These are phyloP conservation scores for Bolinopsis microptera DNA, from an alignment of 37 sponge, comb jelly and placozoan species.

Conservation along the genomic window DNA sequence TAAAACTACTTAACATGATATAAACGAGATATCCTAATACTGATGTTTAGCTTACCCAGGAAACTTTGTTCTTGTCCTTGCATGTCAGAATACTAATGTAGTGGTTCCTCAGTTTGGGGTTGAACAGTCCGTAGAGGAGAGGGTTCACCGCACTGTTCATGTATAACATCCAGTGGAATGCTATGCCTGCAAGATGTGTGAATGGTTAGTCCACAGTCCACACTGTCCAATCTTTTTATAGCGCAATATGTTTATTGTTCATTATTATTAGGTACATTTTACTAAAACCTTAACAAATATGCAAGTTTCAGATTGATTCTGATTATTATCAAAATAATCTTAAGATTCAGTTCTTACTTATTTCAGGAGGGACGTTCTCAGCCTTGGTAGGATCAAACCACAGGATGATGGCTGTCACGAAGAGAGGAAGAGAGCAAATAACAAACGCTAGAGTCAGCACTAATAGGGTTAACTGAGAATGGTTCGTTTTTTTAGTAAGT, in stretches of 20 bases:
- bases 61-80: slow-evolving; percentile 30
- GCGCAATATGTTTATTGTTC: no score
- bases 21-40: no score
- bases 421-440: slow-evolving; percentile 60
- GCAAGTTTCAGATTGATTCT: no score
- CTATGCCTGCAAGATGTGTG: neutral
- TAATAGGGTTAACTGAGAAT: slow-evolving; percentile 13
- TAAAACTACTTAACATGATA: no score
- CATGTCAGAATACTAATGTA: slow-evolving; percentile 5
- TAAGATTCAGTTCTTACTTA: no score
- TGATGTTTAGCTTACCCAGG: no score
- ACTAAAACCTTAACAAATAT: no score
- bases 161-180: slow-evolving; percentile 63
- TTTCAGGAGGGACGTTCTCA: neutral
- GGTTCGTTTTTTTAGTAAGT: neutral
- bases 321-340: no score
- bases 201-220: no score
- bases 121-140: slow-evolving; percentile 49
- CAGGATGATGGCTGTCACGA: slow-evolving; percentile 33
- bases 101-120: slow-evolving; percentile 37
- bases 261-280: no score
- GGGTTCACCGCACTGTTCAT: slow-evolving; percentile 60
- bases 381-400: slow-evolving; percentile 54
- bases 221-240: no score
- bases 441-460: slow-evolving; percentile 62